Percentiles rank a stretch among this genome's conserved stretches.
Conservation (phyloP, 2,113 vertebrate species). For the Furnarius figulus region DNA sequence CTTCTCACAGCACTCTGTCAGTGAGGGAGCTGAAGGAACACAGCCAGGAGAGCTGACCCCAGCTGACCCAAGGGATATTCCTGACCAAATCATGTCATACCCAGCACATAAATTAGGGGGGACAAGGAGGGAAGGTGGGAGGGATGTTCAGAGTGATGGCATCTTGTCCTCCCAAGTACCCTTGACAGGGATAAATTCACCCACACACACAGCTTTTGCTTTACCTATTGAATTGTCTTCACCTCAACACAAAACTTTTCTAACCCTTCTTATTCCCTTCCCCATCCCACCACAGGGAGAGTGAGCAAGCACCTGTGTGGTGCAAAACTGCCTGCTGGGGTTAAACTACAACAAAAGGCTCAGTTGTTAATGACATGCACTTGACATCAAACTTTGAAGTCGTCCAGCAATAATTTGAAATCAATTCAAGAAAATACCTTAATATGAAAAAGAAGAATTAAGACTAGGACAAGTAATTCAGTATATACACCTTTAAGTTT, state of each 20-base stretch:
- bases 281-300: fast-evolving
- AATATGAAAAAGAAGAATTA: background rate
- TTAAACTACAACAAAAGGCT: background rate
- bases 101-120: background rate
- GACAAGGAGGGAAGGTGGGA: background rate
- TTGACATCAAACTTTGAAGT: background rate
- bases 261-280: background rate
- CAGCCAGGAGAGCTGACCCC: background rate
- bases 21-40: background rate
- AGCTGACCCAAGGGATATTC: background rate
- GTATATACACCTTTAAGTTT: background rate
- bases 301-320: background rate
- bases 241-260: background rate
- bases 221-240: background rate
- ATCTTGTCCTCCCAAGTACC: background rate
- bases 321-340: background rate
- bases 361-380: background rate
- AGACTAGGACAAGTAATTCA: background rate
- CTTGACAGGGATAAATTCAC: background rate
- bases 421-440: background rate
- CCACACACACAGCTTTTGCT: background rate
- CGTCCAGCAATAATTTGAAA: background rate
- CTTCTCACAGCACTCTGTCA: background rate
- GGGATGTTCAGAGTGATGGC: fast-evolving
- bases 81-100: background rate